These are phyloP conservation scores for Dendrolimus kikuchii DNA, from an alignment of 1,140 invertebrate genomes.

Conservation along the genomic window DNA sequence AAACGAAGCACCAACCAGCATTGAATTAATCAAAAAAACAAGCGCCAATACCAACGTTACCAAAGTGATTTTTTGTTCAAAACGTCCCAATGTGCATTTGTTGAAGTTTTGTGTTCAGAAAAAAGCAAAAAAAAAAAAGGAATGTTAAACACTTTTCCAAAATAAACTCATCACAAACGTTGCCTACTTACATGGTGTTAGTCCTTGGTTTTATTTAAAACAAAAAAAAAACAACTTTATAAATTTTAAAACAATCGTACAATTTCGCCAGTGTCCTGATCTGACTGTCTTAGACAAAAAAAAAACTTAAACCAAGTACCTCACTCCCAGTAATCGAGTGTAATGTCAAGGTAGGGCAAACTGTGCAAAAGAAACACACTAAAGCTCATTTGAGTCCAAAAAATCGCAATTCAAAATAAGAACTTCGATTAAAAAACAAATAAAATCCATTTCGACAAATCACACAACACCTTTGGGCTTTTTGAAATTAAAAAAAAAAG, in stretches of 20 bases:
- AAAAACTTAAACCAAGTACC: conserved; percentile 46
- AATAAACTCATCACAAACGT: conserved; percentile 25
- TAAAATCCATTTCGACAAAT: conserved; percentile 6
- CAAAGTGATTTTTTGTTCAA: conserved; percentile 22
- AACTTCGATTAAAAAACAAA: conserved; percentile 15
- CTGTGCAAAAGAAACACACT: conserved; percentile 55
- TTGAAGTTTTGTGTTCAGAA: conserved; percentile 31
- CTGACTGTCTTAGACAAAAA: conserved; percentile 36
- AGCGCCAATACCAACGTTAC: conserved; percentile 44
- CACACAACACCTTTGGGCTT: conserved; percentile 66
- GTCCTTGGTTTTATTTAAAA: conserved; percentile 29
- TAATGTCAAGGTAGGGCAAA: conserved; percentile 66
- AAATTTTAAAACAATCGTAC: conserved; percentile 13
- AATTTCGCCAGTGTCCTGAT: conserved; percentile 51
- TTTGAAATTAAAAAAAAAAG: conserved; percentile 25
- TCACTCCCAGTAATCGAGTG: conserved; percentile 48
- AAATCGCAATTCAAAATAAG: conserved; percentile 34
- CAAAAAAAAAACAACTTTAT: conserved; percentile 29
- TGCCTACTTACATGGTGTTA: conserved; percentile 47
- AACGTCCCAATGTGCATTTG: conserved; percentile 38
- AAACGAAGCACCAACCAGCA: conserved; percentile 36
- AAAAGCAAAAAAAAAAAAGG: conserved; percentile 45
- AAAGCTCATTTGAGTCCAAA: conserved; percentile 65
- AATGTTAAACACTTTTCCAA: conserved; percentile 33
- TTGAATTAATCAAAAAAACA: conserved; percentile 13